A percentile compares a stretch with the other conserved stretches of the same genome.
Evolutionary conservation across 2,113 vertebrate genomes (phyloP).

Genomic region (Solea solea): DNA sequence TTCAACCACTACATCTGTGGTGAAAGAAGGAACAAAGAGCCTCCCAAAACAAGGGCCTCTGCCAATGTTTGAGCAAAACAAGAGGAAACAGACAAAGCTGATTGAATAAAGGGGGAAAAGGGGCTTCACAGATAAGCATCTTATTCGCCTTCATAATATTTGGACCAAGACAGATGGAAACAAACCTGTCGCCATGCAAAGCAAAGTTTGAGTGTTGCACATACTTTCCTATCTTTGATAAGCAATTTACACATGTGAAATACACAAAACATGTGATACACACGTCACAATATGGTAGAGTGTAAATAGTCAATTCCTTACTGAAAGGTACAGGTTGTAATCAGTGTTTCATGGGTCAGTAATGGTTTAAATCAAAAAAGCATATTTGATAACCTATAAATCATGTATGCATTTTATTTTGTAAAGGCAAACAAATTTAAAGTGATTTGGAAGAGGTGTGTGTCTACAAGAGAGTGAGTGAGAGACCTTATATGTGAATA

Average conservation of each 20-base stretch:
- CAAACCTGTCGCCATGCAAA: constrained; percentile 35
- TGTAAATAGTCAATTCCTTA: background rate
- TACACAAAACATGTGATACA: background rate
- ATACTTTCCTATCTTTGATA: constrained; percentile 16
- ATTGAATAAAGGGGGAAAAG: constrained; percentile 45
- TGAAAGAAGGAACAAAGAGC: constrained; percentile 33
- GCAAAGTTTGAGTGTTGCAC: constrained; percentile 2
- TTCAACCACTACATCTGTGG: constrained; percentile 18
- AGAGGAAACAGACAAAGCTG: constrained; percentile 49
- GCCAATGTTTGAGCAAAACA: constrained; percentile 47
- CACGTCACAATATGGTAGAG: background rate
- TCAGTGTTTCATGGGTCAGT: constrained; percentile 18
- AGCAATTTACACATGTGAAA: constrained; percentile 32
- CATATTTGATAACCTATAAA: constrained; percentile 2
- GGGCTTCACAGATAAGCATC: constrained; percentile 51
- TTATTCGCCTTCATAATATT: constrained; percentile 50
- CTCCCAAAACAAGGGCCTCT: constrained; percentile 13
- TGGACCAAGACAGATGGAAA: constrained; percentile 44
- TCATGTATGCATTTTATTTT: background rate
- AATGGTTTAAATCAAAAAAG: constrained; percentile 22
- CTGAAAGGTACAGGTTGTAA: constrained; percentile 3
- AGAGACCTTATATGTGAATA: background rate
- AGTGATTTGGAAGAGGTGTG: background rate
- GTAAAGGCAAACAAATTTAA: constrained; percentile 7
- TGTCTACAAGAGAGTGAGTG: background rate